phyloP scores from a whole-genome alignment of 1,140 invertebrate species.

The Drosophila kikkawai region DNA sequence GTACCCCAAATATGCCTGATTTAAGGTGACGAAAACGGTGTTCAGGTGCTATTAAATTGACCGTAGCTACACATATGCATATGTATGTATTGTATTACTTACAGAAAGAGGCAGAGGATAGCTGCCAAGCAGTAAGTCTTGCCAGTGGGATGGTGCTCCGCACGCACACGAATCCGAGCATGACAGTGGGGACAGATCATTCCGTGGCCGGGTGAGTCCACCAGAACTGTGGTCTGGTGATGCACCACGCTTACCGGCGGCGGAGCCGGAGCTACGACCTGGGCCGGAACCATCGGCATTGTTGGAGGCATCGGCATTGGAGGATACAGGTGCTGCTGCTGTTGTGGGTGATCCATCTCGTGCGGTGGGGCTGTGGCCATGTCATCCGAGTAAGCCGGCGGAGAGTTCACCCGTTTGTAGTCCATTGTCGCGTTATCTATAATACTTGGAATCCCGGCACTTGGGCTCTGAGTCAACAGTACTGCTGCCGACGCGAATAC shows the following conservation, averaged over 20 bases:
- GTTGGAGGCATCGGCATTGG: slow-evolving; percentile 5
- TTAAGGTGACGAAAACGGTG: neutral
- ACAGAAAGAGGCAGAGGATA: slow-evolving; percentile 54
- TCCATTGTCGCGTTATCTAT: slow-evolving; percentile 6
- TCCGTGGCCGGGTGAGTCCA: slow-evolving; percentile 21
- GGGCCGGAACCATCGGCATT: neutral
- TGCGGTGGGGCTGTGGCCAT: slow-evolving; percentile 17
- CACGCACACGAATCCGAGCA: slow-evolving; percentile 33
- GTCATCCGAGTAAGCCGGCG: slow-evolving; percentile 10
- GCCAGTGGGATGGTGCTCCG: slow-evolving; percentile 55
- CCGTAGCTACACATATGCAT: neutral
- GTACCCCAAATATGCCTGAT: neutral
- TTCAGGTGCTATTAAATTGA: slow-evolving; percentile 6
- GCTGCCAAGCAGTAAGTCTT: slow-evolving; percentile 45
- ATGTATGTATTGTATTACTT: slow-evolving; percentile 23
- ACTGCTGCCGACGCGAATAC: neutral
- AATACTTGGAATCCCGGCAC: neutral
- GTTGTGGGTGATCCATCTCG: neutral
- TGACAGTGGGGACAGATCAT: slow-evolving; percentile 60
- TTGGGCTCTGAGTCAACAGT: neutral
- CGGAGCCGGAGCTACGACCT: neutral
- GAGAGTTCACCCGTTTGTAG: slow-evolving; percentile 15
- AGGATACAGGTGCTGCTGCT: slow-evolving; percentile 11
- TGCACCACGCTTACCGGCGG: slow-evolving; percentile 8
- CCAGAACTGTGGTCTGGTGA: slow-evolving; percentile 24